phyloP scores from a whole-genome alignment of 2,888 invertebrate genomes.

The Cryptocephalus moraei region DNA sequence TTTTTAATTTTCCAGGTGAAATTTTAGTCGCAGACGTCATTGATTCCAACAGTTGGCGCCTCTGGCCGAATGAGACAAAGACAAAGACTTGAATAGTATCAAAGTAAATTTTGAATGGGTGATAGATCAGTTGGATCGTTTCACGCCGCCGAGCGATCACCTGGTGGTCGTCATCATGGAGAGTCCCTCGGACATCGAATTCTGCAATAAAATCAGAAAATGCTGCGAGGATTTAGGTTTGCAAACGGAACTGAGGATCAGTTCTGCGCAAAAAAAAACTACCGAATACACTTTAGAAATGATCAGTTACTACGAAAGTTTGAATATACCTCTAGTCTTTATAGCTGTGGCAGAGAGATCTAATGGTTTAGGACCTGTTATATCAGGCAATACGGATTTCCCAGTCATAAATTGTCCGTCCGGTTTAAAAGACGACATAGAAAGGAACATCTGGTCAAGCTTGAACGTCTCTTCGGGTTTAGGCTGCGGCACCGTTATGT shows the following conservation, averaged over 20 bases:
- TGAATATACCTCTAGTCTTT: constrained; percentile 59
- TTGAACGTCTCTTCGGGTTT: constrained; percentile 90
- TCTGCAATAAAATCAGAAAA: constrained; percentile 73
- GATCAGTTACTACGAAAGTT: constrained; percentile 73
- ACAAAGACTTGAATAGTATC: constrained; percentile 75
- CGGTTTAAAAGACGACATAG: constrained; percentile 57
- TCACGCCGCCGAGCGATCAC: constrained; percentile 58
- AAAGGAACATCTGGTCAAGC: constrained; percentile 90
- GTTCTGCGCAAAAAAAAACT: constrained; percentile 93
- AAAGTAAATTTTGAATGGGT: constrained; percentile 94
- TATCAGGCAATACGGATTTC: constrained; percentile 84
- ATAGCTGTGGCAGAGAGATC: constrained; percentile 95
- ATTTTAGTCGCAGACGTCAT: constrained; percentile 92
- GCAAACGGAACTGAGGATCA: constrained; percentile 69
- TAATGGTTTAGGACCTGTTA: constrained; percentile 93
- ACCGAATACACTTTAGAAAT: constrained; percentile 71
- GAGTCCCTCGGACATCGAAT: constrained; percentile 76
- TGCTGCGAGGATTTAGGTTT: constrained; percentile 64
- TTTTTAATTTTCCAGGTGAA: constrained; percentile 50
- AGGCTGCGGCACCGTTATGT: constrained; percentile 87
- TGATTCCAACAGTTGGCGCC: constrained; percentile 95
- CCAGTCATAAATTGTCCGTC: constrained; percentile 99
- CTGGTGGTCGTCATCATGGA: constrained; percentile 90
- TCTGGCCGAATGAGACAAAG: constrained; percentile 80
- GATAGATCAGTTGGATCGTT: constrained; percentile 62